Evolutionary conservation across 2,888 invertebrate genomes (phyloP), one percentile per base, ranked within the genome.

Genomic region (Agrochola litura): DNA sequence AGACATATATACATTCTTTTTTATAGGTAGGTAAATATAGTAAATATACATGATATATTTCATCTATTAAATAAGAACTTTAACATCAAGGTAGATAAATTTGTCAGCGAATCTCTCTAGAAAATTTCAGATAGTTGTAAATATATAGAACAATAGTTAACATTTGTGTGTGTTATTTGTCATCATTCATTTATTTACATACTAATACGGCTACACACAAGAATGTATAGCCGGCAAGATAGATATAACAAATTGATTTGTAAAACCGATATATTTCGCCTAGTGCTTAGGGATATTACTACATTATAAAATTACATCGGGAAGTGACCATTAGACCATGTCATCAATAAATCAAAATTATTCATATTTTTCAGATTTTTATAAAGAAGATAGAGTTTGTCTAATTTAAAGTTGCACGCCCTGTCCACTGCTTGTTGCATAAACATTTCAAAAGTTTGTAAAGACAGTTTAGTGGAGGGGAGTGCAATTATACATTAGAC

Each of bases 121-220:
- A 52, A 43, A 54, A 14, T 73, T 56, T 52, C 22, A 54, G 54
- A 30, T 73, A 58, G 6, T 63, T 77, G 56, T 74, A 64, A 43
- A 73, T 54, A 76, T 43, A 37, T n/a, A 19, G 19, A 73, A 75
- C 76, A 65, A 54, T 43, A 81, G 52, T 37, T 19, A 73, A 81
- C 37, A 25, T 54, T 8, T 77, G 49, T 12, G 6, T 43, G 5
- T 81, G 41, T 56, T 41, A 73, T 64, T 60, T 82, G 82, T 61
- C 58, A 65, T 14, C 8, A 65, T 41, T 64, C 6, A 46, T 46
- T 49, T 46, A 65, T 54, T 54, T 60, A 81, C 43, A 37, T 25
- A 41, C 76, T 76, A 82, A 61, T 58, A 65, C 43, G 76, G 79
- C 41, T 76, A 82, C 61, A 82, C 66, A 79, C 66, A 76, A 82